A percentile compares a stretch with the other conserved stretches of the same genome.
These are phyloP conservation scores for Microctenopoma stevenorrisi DNA, from an alignment of 2,797 vertebrate species.

Conservation along the genomic window DNA sequence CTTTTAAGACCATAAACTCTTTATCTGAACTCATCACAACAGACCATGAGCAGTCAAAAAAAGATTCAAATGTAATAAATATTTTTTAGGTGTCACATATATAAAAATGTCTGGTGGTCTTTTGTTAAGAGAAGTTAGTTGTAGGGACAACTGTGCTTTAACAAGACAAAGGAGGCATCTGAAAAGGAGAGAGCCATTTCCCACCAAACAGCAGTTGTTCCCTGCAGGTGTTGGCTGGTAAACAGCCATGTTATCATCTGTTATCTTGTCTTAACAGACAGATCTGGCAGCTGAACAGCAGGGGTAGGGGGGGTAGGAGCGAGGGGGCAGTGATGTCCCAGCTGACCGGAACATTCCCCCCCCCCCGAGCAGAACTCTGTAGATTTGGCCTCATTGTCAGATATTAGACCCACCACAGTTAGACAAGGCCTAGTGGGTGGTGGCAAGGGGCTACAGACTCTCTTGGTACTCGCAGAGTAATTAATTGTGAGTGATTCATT, in stretches of 20 bases:
- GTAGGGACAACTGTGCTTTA: not conserved
- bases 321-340: constrained; percentile 12
- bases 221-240: constrained; percentile 43
- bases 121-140: not conserved
- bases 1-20: no score
- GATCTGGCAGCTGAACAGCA: constrained; percentile 47
- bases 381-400: constrained; percentile 34
- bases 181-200: constrained; percentile 8
- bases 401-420: constrained; percentile 37
- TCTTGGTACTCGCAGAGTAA: constrained; percentile 38
- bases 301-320: not conserved
- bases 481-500: constrained; percentile 68
- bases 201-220: constrained; percentile 39
- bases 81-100: no score
- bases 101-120: no score
- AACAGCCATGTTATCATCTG: constrained; percentile 47
- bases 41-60: no score
- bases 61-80: no score
- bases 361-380: constrained; percentile 50
- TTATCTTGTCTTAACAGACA: constrained; percentile 58
- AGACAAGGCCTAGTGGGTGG: constrained; percentile 32
- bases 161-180: not conserved
- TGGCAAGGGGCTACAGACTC: constrained; percentile 24
- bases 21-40: no score
- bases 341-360: constrained; percentile 46